A percentile compares a stretch with the other conserved stretches of the same genome.
Evolutionary conservation across 1,140 invertebrate genomes (phyloP).

Genomic region (Chironomus striatipennis): DNA sequence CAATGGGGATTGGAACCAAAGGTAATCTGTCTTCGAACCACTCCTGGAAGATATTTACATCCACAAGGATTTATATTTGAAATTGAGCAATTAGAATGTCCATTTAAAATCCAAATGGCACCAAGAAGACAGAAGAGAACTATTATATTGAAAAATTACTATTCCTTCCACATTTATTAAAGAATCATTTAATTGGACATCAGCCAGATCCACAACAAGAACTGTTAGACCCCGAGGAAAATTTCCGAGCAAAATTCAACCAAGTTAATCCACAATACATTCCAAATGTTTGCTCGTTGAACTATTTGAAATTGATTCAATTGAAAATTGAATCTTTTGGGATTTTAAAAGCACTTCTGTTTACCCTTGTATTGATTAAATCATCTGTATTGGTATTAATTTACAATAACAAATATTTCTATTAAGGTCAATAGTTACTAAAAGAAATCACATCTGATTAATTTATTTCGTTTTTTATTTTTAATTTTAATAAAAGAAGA

Average conservation of each 20-base stretch:
- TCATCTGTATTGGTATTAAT: too few species aligned
- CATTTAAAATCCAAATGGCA: constrained; percentile 26
- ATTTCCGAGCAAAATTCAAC: neutral
- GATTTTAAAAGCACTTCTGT: constrained; percentile 4
- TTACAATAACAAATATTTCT: too few species aligned
- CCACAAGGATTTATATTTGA: constrained; percentile 47
- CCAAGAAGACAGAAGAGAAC: neutral
- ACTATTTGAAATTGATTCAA: neutral
- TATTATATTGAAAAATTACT: neutral
- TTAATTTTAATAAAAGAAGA: too few species aligned
- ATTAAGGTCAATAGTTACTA: too few species aligned
- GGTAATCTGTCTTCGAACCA: constrained; percentile 35
- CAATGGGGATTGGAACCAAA: constrained; percentile 35
- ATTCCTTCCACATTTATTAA: neutral
- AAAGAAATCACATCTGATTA: too few species aligned
- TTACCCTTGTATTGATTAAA: neutral
- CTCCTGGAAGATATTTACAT: constrained; percentile 31
- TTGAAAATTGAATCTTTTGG: neutral
- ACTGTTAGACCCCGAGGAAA: neutral
- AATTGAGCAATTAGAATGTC: constrained; percentile 46
- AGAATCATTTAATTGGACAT: neutral
- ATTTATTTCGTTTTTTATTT: too few species aligned
- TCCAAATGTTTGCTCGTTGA: neutral
- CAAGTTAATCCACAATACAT: neutral
- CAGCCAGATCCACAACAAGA: neutral